Percentiles rank a stretch among this genome's conserved stretches.
These are phyloP conservation scores for Plemyria rubiginata DNA, from an alignment of 2,888 invertebrate genomes.

Conservation along the genomic window DNA sequence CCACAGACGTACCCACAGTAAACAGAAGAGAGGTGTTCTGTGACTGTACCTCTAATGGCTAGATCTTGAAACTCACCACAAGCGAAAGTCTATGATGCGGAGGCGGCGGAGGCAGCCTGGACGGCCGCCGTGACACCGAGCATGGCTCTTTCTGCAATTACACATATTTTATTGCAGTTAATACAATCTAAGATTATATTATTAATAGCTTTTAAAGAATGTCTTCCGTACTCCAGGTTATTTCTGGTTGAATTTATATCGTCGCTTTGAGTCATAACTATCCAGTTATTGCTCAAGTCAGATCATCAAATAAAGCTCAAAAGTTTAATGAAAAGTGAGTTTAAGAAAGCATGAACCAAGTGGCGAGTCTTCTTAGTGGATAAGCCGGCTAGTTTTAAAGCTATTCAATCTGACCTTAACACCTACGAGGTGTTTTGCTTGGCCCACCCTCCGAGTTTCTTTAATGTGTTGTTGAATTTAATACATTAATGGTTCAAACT, in stretches of 20 bases:
- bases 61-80: constrained; percentile 22
- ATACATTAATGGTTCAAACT: neutral
- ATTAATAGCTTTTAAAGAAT: too few species aligned
- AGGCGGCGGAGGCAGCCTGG: constrained; percentile 74
- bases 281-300: too few species aligned
- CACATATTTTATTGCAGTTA: too few species aligned
- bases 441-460: constrained; percentile 5
- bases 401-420: constrained; percentile 7
- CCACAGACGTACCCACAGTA: too few species aligned
- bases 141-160: constrained; percentile 75
- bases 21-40: neutral
- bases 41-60: neutral
- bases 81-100: constrained; percentile 33
- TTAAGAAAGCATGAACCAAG: too few species aligned
- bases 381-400: neutral
- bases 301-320: too few species aligned
- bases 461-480: constrained; percentile 8
- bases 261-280: too few species aligned
- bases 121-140: constrained; percentile 75
- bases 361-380: too few species aligned
- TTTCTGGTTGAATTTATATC: too few species aligned
- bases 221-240: too few species aligned
- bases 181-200: too few species aligned
- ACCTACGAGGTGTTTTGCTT: constrained; percentile 8
- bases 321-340: too few species aligned